A percentile compares a stretch with the other conserved stretches of the same genome.
phyloP scores from a whole-genome alignment of 2,888 invertebrate species.

The Lampropteryx suffumata region DNA sequence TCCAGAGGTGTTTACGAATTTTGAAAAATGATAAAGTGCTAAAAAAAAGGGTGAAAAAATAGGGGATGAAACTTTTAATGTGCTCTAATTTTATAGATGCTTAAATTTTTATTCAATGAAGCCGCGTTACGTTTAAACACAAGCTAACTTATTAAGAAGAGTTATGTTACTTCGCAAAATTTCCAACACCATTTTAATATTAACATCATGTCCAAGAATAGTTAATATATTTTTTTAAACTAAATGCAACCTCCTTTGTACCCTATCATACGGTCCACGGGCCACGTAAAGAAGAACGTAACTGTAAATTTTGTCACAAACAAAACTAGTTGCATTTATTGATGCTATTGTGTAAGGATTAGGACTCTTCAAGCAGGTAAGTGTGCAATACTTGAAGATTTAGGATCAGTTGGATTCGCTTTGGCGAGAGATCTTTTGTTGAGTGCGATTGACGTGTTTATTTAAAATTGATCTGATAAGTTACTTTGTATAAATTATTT shows the following conservation, averaged over 20 bases:
- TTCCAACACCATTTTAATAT: no score
- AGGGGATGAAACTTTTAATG: no score
- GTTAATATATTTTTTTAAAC: conserved; percentile 7
- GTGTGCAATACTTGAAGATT: conserved; percentile 41
- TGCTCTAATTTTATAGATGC: no score
- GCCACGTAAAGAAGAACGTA: conserved; percentile 51
- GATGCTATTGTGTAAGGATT: conserved; percentile 69
- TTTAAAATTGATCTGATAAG: conserved; percentile 22
- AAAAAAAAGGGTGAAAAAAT: no score
- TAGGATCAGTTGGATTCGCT: conserved; percentile 48
- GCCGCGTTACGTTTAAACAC: no score
- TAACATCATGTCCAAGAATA: background rate
- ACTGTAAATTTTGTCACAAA: conserved; percentile 74
- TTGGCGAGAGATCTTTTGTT: conserved; percentile 49
- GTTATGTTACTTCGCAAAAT: no score
- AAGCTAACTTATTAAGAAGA: no score
- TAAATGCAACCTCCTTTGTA: conserved; percentile 51
- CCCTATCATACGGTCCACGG: conserved; percentile 55
- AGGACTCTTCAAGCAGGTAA: conserved; percentile 71
- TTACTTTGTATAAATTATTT: no score
- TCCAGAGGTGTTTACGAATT: no score
- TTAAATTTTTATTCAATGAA: no score
- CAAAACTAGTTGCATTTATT: conserved; percentile 62
- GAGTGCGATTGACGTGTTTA: conserved; percentile 19
- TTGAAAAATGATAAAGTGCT: no score